Evolutionary conservation across 2,797 vertebrate species (phyloP), one percentile per base, ranked within the genome.

Genomic region (Pantherophis vulpinus): DNA sequence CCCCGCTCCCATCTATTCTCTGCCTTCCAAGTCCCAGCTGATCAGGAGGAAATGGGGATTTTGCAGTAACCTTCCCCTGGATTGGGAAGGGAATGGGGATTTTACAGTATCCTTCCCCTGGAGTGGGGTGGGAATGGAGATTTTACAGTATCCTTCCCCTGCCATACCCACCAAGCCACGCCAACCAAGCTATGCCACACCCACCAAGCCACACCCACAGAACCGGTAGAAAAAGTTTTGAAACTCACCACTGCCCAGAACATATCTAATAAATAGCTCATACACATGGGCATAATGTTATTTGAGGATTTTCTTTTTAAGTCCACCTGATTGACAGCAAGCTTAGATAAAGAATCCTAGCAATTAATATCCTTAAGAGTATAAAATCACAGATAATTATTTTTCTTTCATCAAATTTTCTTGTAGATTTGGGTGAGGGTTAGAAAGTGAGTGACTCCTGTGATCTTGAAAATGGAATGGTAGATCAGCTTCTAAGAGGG

Each of bases 391-490:
- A 90, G 47, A 18, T 47, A 94, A 83, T 88, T 94, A 94, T 93
- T 94, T 93, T 95, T 95, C 83, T 94, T 74, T 91, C 66, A 56
- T 23, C 83, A 92, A 93, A 92, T 93, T 70, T 32, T 86, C 32
- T 58, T 58, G 55, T 3, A 20, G n/a, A 93, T 11, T 32, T 54
- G 59, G 0, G 95, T 13, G 60, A 89, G 27, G 27, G 2, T 4
- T 6, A 4, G 88, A 91, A 92, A 29, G 11, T 83, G 74, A 90
- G 83, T 90, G 86, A 90, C 79, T 74, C 87, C 88, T 0, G 0
- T 1, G 91, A 96, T 96, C 96, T 96, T 97, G 96, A 96, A 96
- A 96, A 93, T 60, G n/a, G 74, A 95, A 96, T 42, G 90, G 95
- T 86, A 92, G 88, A 91, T 61, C 86, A 83, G 14, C 42, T 88